Evolutionary conservation across 2,113 vertebrate species (phyloP).

Genomic region (Labrus mixtus): DNA sequence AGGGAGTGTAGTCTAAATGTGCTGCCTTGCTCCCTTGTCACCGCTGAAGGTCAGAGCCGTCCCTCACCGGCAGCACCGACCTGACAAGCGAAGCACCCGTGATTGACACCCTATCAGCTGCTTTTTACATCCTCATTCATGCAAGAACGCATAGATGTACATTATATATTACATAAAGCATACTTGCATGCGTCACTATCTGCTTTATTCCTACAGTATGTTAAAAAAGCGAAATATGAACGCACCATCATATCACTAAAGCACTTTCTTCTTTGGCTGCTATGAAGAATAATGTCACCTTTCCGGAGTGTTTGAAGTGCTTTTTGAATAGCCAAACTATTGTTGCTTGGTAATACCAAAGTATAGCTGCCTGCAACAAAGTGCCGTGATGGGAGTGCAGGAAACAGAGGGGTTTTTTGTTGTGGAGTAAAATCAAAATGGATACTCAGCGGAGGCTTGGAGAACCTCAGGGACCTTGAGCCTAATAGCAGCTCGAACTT

Average conservation of each 20-base stretch:
- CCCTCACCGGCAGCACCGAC: constrained; percentile 41
- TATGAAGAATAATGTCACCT: constrained; percentile 34
- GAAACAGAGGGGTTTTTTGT: constrained; percentile 1
- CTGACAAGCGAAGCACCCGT: constrained; percentile 48
- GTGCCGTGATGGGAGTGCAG: background rate
- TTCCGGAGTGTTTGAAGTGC: constrained; percentile 14
- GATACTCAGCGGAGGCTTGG: constrained; percentile 25
- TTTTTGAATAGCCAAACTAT: constrained; percentile 13
- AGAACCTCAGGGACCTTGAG: constrained; percentile 43
- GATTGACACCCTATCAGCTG: constrained; percentile 67
- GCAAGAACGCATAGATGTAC: background rate
- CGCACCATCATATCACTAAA: constrained; percentile 19
- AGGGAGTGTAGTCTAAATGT: constrained; percentile 54
- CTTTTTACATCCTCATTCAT: constrained; percentile 40
- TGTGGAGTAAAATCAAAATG: constrained; percentile 20
- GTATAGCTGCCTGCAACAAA: background rate
- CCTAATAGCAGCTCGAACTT: constrained; percentile 1
- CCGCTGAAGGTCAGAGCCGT: constrained; percentile 68
- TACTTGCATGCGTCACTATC: background rate
- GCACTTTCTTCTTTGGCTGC: constrained; percentile 15
- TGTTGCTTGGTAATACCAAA: background rate
- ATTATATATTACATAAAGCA: background rate
- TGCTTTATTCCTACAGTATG: no score
- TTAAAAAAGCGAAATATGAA: background rate
- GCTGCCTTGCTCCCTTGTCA: constrained; percentile 46